Conservation (phyloP, 2,888 invertebrate genomes). For the Drosophila kanekoi region DNA sequence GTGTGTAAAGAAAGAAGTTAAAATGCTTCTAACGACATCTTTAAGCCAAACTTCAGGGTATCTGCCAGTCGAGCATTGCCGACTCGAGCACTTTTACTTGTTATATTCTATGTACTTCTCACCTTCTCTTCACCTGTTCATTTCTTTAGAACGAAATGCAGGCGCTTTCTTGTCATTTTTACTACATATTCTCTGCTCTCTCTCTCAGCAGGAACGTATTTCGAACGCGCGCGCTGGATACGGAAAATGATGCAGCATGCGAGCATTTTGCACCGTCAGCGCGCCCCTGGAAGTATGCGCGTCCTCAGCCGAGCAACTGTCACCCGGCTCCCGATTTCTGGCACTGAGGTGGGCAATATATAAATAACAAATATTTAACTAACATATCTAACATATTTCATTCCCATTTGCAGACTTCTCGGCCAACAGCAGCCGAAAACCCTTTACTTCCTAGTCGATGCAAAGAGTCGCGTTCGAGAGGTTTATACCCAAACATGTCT, state of each 20-base stretch:
- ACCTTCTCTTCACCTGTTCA: no score
- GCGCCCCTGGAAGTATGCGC: constrained; percentile 92
- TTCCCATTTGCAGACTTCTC: constrained; percentile 79
- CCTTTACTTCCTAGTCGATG: constrained; percentile 87
- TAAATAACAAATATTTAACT: no score
- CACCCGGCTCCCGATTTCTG: constrained; percentile 87
- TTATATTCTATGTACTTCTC: no score
- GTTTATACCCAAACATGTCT: constrained; percentile 93
- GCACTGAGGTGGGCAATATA: constrained; percentile 84
- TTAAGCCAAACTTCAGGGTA: no score
- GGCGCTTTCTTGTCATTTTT: no score
- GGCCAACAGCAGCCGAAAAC: constrained; percentile 86
- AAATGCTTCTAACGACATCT: no score
- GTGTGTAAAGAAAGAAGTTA: no score
- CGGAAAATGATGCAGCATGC: constrained; percentile 87
- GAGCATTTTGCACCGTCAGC: constrained; percentile 92
- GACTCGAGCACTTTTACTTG: no score
- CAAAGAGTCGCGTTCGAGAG: constrained; percentile 92
- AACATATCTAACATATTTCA: no score
- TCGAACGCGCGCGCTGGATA: constrained; percentile 85
- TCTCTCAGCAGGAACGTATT: constrained; percentile 83
- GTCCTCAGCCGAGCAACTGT: constrained; percentile 87
- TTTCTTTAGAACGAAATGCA: no score
- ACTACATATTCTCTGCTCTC: no score
- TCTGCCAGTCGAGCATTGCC: no score